A percentile compares a stretch with the other conserved stretches of the same genome.
These are phyloP conservation scores for Ligdia adustata DNA, from an alignment of 2,888 invertebrate genomes.

Conservation along the genomic window DNA sequence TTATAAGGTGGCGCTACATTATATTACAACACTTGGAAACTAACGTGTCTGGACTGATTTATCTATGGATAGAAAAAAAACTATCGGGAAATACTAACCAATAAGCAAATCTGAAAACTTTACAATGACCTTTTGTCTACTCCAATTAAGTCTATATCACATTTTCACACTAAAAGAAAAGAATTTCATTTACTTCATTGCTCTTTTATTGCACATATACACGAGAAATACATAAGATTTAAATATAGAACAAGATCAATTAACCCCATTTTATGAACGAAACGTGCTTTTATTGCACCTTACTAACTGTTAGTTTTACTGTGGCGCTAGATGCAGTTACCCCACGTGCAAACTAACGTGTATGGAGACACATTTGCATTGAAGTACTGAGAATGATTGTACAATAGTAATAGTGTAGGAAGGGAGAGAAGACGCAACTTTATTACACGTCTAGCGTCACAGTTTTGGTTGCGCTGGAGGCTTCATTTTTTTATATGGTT, in stretches of 20 bases:
- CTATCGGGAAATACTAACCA: no score
- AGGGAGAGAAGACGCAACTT: conserved; percentile 2
- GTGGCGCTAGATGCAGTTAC: conserved; percentile 6
- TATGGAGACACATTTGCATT: conserved; percentile 2
- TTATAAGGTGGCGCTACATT: conserved; percentile 6
- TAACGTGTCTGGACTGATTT: conserved; percentile 10
- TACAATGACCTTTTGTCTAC: no score
- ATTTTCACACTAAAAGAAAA: no score
- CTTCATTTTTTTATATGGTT: no score
- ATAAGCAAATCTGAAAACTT: no score
- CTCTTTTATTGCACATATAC: no score
- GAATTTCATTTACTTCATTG: no score
- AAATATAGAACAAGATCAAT: neutral
- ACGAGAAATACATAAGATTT: neutral
- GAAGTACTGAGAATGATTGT: no score
- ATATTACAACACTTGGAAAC: conserved; percentile 1
- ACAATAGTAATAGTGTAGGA: no score
- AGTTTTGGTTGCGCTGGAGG: no score
- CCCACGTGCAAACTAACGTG: conserved; percentile 9
- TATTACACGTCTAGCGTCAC: neutral
- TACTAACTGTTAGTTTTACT: conserved; percentile 5
- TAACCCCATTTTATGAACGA: conserved; percentile 7
- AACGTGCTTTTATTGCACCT: conserved; percentile 6
- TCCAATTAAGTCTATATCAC: no score
- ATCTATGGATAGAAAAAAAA: no score